phyloP scores from a whole-genome alignment of 2,113 vertebrate genomes.

The Zapornia atra region DNA sequence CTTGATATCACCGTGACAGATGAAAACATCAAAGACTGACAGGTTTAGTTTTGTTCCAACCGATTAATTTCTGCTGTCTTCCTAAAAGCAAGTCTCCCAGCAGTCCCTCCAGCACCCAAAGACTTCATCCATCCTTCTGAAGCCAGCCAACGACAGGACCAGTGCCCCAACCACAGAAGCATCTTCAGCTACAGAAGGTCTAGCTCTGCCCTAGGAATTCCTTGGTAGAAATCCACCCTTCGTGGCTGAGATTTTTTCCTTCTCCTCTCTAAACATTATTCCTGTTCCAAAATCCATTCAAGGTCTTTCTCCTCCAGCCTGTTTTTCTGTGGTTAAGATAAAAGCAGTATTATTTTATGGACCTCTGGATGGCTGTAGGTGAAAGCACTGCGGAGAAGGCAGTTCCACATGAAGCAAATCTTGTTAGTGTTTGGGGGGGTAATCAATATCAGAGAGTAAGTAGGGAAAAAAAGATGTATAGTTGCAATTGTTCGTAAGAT shows the following conservation, averaged over 20 bases:
- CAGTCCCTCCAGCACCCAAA: not conserved
- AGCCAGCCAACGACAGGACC: not conserved
- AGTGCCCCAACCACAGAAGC: not conserved
- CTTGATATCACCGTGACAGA: not conserved
- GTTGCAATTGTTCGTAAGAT: not conserved
- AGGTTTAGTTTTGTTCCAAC: not conserved
- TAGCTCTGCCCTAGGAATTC: not conserved
- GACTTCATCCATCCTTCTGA: not conserved
- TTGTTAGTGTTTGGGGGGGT: not conserved
- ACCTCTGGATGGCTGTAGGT: not conserved
- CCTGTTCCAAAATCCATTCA: not conserved
- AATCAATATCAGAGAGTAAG: not conserved
- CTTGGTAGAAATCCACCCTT: not conserved
- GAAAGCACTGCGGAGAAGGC: not conserved
- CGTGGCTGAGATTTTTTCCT: not conserved
- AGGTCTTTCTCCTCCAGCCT: not conserved
- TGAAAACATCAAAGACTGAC: not conserved
- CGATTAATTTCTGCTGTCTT: not conserved
- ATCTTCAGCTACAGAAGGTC: not conserved
- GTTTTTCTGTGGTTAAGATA: not conserved
- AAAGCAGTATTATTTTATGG: not conserved
- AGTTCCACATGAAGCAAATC: not conserved
- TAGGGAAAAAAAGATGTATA: rapidly evolving
- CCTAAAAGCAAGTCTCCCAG: not conserved
- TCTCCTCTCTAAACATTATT: not conserved